These are phyloP conservation scores for Ictalurus furcatus DNA, from an alignment of 2,113 vertebrate species.

Conservation along the genomic window DNA sequence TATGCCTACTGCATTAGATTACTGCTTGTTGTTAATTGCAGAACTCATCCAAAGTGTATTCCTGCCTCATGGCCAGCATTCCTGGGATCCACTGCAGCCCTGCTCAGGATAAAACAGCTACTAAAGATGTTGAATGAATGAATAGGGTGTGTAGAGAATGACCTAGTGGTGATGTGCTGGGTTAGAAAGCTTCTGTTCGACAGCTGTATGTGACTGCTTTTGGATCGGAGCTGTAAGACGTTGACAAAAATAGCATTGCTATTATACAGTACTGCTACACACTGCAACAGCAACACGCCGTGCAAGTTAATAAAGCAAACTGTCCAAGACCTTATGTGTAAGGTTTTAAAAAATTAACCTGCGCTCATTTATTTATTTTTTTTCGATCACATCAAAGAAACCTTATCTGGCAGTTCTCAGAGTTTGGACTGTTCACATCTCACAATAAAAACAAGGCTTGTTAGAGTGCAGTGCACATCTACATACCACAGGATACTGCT, in stretches of 20 bases:
- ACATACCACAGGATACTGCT: not conserved
- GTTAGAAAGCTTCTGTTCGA: not conserved
- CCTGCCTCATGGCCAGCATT: not conserved
- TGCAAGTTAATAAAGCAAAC: not conserved
- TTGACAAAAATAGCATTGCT: not conserved
- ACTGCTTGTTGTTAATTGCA: not conserved
- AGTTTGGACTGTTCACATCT: not conserved
- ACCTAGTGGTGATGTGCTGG: not conserved
- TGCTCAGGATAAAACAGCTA: not conserved
- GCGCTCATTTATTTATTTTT: not conserved
- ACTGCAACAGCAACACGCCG: not conserved
- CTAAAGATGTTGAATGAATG: not conserved
- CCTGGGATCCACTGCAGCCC: not conserved
- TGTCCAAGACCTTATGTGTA: not conserved
- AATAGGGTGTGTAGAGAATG: not conserved
- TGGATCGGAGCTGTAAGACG: not conserved
- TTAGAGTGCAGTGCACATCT: slow-evolving; percentile 1
- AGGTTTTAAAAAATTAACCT: not conserved
- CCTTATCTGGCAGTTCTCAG: not conserved
- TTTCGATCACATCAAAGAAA: not conserved
- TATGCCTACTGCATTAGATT: not conserved
- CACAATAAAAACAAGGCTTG: not conserved
- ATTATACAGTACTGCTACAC: not conserved
- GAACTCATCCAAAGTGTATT: not conserved
- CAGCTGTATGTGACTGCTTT: not conserved